Base-by-base conservation (phyloP, 2,113 vertebrate species). In the Gallinago media region DNA sequence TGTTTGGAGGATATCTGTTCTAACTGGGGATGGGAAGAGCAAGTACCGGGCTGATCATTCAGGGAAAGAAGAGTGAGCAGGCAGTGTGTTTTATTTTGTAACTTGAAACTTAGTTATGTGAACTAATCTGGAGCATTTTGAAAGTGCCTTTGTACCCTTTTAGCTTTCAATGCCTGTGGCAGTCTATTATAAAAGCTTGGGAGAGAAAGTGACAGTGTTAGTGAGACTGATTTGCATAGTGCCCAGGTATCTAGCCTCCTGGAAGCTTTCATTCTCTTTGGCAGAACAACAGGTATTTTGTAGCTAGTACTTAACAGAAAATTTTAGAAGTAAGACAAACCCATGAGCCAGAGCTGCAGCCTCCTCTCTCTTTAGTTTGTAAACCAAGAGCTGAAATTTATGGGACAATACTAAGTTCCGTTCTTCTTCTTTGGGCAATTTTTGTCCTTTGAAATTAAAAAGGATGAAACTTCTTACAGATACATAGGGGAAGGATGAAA, bases 1-100 rank as follows among this genome's bases (percentile, higher is more conserved):
- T 89, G n/a, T 94, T 84, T 90, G 72, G 79, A 91, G 52, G 46
- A 77, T 49, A 27, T 44, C 17, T 88, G 15, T 96, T 86, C 81
- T 75, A 88, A 16, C 20, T 47, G 56, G 27, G 49, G 16, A 36
- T 15, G 21, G 32, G 36, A 63, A 54, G 31, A 36, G 14, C 1
- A 2, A 55, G 44, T 40, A 26, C 42, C 1, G 2, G 54, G 54
- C 44, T 55, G 25, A 44, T n/a, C 5, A 7, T 27, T 67, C 22
- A 40, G 47, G 19, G n/a, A 49, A 26, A 61, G 23, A 84, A 5
- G 54, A 59, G 11, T 9, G 10, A 67, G 34, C 29, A 42, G 65
- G 52, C 44, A 78, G 8, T 3, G 21, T 26, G 31, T 42, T 54
- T 87, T 21, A 49, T 80, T 70, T 55, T 0, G 0, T 67, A 56